These are phyloP conservation scores for Sceliomorpha sp. DNA, from an alignment of 2,888 invertebrate genomes.

Conservation along the genomic window DNA sequence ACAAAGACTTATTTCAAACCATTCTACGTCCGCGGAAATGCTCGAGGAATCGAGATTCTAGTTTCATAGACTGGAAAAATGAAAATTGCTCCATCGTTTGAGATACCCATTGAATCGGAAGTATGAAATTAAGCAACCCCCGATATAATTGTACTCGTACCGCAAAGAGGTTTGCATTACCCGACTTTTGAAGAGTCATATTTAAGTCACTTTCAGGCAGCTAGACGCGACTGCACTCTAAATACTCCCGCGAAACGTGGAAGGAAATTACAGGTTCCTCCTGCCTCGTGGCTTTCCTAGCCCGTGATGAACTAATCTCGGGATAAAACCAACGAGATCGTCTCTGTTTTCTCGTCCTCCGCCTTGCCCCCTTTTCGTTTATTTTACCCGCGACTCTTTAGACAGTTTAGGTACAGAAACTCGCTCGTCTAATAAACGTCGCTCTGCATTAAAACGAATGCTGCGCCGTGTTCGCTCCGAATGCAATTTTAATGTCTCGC, in stretches of 20 bases:
- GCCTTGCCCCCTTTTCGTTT: slow-evolving; percentile 19
- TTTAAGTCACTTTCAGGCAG: background rate
- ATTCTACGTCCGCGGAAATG: slow-evolving; percentile 1
- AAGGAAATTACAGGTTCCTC: slow-evolving; percentile 54
- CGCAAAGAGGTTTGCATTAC: slow-evolving; percentile 11
- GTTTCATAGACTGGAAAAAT: slow-evolving; percentile 20
- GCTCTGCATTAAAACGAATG: slow-evolving; percentile 64
- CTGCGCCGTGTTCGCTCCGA: background rate
- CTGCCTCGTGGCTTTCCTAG: slow-evolving; percentile 45
- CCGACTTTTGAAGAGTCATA: slow-evolving; percentile 4
- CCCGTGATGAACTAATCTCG: slow-evolving; percentile 59
- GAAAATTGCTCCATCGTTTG: slow-evolving; percentile 13
- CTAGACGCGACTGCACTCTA: background rate
- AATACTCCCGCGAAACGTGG: slow-evolving; percentile 15
- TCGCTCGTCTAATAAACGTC: slow-evolving; percentile 28
- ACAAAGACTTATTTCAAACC: slow-evolving; percentile 26
- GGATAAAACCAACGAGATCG: slow-evolving; percentile 24
- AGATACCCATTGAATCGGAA: slow-evolving; percentile 14
- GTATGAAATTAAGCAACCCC: slow-evolving; percentile 19
- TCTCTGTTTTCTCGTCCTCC: slow-evolving; percentile 19
- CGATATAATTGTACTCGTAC: slow-evolving; percentile 9
- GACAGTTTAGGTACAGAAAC: slow-evolving; percentile 6
- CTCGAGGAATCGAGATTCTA: slow-evolving; percentile 14
- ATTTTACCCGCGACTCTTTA: slow-evolving; percentile 23
- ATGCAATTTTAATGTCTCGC: slow-evolving; percentile 17